Percentiles rank a stretch among this genome's conserved stretches.
Conservation (phyloP, 30 jellyfish, hydroid and myxozoan species). For the Chrysaora quinquecirrha region DNA sequence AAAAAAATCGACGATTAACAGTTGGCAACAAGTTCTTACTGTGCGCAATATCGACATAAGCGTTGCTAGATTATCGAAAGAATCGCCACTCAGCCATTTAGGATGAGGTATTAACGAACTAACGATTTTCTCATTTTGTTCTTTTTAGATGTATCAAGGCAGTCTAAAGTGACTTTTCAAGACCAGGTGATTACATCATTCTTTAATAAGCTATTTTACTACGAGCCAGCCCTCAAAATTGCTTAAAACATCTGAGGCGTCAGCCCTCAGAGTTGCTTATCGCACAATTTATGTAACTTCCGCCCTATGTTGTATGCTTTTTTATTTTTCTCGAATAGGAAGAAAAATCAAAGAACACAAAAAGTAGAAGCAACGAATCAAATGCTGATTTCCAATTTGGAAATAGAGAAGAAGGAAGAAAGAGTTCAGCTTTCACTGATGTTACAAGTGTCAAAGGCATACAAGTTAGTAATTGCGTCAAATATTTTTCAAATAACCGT, state of each 20-base stretch:
- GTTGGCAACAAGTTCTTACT: no score
- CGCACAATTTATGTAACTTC: no score
- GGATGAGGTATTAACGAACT: no score
- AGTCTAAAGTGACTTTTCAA: slow-evolving; percentile 53
- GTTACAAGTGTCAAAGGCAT: slow-evolving; percentile 20
- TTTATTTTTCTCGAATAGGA: neutral
- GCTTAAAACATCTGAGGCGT: no score
- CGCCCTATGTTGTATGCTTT: no score
- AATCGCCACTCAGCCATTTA: no score
- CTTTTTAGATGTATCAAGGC: slow-evolving; percentile 29
- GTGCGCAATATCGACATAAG: no score
- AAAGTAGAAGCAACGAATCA: neutral
- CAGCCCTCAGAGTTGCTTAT: no score
- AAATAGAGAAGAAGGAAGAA: slow-evolving; percentile 3
- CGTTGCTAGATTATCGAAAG: no score
- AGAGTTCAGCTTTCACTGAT: slow-evolving; percentile 14
- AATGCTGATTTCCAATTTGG: slow-evolving; percentile 42
- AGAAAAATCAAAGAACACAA: neutral
- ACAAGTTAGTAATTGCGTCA: slow-evolving; percentile 17
- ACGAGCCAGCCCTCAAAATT: no score
- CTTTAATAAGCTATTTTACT: no score
- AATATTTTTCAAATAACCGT: neutral
- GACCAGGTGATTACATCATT: slow-evolving; percentile 33
- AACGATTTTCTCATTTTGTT: neutral
- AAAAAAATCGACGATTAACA: no score